These are phyloP conservation scores for Beroe forskalii DNA, from an alignment of 37 sponge, comb jelly and placozoan genomes.

Conservation along the genomic window DNA sequence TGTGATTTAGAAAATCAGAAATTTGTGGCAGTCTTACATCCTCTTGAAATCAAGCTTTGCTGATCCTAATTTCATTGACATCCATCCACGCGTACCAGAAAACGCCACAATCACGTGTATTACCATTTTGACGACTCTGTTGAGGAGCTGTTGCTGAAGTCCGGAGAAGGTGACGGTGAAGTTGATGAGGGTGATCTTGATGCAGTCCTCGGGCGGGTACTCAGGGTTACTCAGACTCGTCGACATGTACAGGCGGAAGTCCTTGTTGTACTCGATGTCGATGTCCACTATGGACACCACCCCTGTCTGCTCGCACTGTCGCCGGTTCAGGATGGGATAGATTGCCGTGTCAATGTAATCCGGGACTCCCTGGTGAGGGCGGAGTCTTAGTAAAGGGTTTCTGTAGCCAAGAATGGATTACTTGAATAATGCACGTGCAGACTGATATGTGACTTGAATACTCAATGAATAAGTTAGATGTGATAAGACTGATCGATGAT, in stretches of 20 bases:
- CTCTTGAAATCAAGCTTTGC: no score
- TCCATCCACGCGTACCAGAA: no score
- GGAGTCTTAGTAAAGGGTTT: not conserved
- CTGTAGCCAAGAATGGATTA: no score
- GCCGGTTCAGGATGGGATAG: slow-evolving; percentile 56
- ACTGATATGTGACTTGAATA: no score
- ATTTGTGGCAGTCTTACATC: no score
- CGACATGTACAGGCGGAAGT: slow-evolving; percentile 68
- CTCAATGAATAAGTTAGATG: no score
- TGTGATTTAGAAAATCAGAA: no score
- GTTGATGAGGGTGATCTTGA: slow-evolving; percentile 72
- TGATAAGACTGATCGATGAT: no score
- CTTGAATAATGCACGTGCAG: no score
- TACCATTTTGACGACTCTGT: slow-evolving; percentile 68
- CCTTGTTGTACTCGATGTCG: slow-evolving; percentile 66
- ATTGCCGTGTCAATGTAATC: slow-evolving; percentile 64
- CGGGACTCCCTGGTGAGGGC: slow-evolving; percentile 33
- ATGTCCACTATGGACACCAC: slow-evolving; percentile 61
- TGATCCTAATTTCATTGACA: no score
- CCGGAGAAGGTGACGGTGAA: slow-evolving; percentile 72
- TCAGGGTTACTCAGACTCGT: slow-evolving; percentile 52
- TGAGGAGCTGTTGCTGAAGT: slow-evolving; percentile 73
- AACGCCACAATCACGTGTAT: no score
- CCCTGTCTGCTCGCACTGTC: slow-evolving; percentile 60
- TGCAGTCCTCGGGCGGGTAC: slow-evolving; percentile 71